These are phyloP conservation scores for Pseudomyrmex flavicornis DNA, from an alignment of 1,140 invertebrate genomes.

Conservation along the genomic window DNA sequence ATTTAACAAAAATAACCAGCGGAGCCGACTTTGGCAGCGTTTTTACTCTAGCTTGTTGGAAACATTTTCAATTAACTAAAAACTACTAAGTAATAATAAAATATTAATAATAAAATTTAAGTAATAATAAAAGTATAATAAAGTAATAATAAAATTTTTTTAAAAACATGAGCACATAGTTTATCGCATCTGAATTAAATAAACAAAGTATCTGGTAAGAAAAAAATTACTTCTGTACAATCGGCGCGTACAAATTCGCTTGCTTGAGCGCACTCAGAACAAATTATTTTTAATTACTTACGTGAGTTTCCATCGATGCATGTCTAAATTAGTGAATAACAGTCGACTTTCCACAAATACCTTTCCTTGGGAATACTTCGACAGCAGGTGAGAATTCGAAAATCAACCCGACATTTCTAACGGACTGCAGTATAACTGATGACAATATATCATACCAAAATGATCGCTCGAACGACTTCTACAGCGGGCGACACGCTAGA, in stretches of 20 bases:
- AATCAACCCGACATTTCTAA: conserved; percentile 64
- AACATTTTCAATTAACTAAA: background rate
- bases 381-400: conserved; percentile 13
- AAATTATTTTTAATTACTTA: conserved; percentile 17
- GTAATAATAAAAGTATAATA: background rate
- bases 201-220: background rate
- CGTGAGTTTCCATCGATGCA: background rate
- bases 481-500: conserved; percentile 1
- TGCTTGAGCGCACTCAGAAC: background rate
- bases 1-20: conserved; percentile 20
- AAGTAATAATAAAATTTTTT: background rate
- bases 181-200: background rate
- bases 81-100: too few relatives aligned
- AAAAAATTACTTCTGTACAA: background rate
- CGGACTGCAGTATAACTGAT: conserved; percentile 27
- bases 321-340: conserved; percentile 19
- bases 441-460: conserved; percentile 26
- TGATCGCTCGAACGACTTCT: conserved; percentile 46
- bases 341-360: conserved; percentile 3
- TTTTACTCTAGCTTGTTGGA: too few relatives aligned
- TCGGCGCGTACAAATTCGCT: background rate
- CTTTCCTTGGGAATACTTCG: conserved; percentile 2
- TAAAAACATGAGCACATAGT: background rate
- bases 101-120: too few relatives aligned
- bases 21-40: background rate